Evolutionary conservation across 2,113 vertebrate species (phyloP).

Genomic region (Orthonyx spaldingii): DNA sequence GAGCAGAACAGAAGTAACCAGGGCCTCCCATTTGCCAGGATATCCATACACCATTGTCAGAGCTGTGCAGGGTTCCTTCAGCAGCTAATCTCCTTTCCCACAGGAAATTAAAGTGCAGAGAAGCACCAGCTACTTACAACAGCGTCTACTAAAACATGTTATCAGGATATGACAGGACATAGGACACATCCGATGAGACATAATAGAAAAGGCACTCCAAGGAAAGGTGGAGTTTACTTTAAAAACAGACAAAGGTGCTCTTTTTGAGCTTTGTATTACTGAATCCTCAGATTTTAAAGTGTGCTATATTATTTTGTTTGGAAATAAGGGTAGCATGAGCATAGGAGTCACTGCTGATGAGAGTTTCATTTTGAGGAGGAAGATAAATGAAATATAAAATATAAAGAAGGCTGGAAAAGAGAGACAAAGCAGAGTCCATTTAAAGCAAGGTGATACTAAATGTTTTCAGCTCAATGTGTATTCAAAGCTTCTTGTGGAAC

Average conservation of each 20-base stretch:
- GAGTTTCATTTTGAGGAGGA: background rate
- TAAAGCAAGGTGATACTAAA: background rate
- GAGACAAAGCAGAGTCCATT: background rate
- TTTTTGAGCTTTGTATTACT: background rate
- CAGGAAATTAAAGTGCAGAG: background rate
- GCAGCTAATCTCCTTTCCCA: background rate
- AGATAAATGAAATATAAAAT: background rate
- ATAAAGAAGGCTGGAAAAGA: background rate
- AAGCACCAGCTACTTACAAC: background rate
- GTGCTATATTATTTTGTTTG: background rate
- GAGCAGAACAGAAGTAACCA: background rate
- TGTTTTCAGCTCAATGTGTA: background rate
- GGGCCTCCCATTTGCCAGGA: fast-evolving
- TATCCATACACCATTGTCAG: background rate
- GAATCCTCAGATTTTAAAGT: background rate
- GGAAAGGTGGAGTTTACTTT: background rate
- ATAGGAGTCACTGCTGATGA: background rate
- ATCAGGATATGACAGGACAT: background rate
- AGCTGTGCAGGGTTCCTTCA: background rate
- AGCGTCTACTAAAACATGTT: background rate
- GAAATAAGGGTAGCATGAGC: background rate
- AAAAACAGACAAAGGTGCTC: background rate
- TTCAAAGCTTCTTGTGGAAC: background rate
- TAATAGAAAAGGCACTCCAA: background rate
- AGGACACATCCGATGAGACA: background rate